Evolutionary conservation across 2,113 vertebrate species (phyloP), one percentile per base, ranked within the genome.

Genomic region (Indri indri): DNA sequence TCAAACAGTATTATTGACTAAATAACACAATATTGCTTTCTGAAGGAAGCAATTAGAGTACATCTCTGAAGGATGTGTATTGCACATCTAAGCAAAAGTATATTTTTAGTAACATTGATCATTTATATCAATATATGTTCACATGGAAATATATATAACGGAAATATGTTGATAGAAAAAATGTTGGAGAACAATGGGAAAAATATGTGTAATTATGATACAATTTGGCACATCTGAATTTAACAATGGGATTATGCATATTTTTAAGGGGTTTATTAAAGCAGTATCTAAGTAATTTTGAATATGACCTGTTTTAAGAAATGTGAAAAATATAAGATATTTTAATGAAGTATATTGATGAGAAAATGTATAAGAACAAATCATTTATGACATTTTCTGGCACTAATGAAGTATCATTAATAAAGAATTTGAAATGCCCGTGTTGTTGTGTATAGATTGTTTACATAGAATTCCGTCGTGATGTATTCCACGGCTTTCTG

Each of bases 361-460:
- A 93, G 45, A 95, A 85, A 96, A 96, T 89, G 7, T 25, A 50
- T 88, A 61, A 97, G 84, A 96, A 50, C 7, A 82, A 96, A 96
- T 79, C 88, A 42, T 73, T 94, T 96, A 95, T 87, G 79, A 97
- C 63, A 93, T 98, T 82, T 98, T 82, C 74, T 89, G 96, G 59
- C 71, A 90, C 74, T 96, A 97, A 98, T 96, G 86, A 97, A 88
- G 61, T 93, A 97, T 90, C 81, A 79, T 89, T 95, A 98, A 97
- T 96, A 96, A 98, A 77, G 65, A 88, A 96, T 97, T 98, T 97
- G 93, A 97, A 97, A 66, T 96, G 22, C 87, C 94, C 57, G 91
- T 94, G 82, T 96, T 90, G 90, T 98, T 96, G 50, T 96, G 95
- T 97, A 95, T 86, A 1, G 8, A 1, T 94, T 97, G 91, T 98